Evolutionary conservation across 2,113 vertebrate species (phyloP).

Genomic region (Halcyon senegalensis): DNA sequence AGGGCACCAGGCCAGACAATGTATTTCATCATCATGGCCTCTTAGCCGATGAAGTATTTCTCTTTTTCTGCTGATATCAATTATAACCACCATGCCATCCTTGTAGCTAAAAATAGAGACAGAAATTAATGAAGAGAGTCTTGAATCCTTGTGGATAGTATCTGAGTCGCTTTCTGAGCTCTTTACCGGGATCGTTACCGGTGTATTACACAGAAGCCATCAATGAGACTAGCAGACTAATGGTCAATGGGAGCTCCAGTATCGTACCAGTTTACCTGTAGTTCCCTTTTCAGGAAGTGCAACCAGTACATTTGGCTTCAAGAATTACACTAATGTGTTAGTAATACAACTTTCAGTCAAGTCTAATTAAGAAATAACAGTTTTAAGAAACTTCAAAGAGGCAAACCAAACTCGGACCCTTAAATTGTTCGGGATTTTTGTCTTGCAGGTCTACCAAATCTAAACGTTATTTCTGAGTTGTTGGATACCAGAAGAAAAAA

Average conservation of each 20-base stretch:
- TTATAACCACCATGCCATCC: slow-evolving; percentile 92
- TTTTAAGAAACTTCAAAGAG: neutral
- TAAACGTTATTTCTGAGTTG: neutral
- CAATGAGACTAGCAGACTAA: neutral
- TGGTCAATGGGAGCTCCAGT: neutral
- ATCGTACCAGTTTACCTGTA: neutral
- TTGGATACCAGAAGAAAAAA: neutral
- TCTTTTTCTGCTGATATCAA: slow-evolving; percentile 91
- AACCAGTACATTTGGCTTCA: neutral
- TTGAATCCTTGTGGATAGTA: neutral
- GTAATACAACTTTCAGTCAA: neutral
- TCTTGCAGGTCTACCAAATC: neutral
- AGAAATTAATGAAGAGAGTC: neutral
- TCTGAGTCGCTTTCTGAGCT: fast-evolving
- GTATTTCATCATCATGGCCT: slow-evolving; percentile 95
- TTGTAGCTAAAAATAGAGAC: slow-evolving; percentile 86
- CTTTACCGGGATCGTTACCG: neutral
- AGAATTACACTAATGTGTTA: neutral
- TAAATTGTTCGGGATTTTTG: neutral
- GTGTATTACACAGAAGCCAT: neutral
- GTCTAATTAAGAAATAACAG: neutral
- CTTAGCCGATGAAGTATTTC: slow-evolving; percentile 88
- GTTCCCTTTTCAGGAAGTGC: neutral
- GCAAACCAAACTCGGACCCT: neutral
- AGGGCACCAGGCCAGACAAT: slow-evolving; percentile 90